A percentile compares a stretch with the other conserved stretches of the same genome.
Evolutionary conservation across 2,797 vertebrate genomes (phyloP).

Genomic region (Delichon dasypus): DNA sequence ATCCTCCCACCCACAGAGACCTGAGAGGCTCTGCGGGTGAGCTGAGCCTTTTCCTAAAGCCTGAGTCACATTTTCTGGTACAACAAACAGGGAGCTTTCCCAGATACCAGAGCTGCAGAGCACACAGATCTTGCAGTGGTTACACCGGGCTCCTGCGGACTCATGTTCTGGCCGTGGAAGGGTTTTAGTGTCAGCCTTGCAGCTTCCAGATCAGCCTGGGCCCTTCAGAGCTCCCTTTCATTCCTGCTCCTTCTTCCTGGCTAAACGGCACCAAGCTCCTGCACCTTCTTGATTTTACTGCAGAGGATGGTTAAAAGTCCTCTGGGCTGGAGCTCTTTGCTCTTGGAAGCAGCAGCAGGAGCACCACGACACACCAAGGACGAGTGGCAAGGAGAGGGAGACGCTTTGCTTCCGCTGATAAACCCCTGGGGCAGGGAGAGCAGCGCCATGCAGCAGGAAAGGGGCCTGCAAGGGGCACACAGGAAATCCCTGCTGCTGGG

Average conservation of each 20-base stretch:
- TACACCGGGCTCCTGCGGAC: background rate
- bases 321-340: background rate
- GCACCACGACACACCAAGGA: accelerated
- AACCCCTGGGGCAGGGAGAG: background rate
- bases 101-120: background rate
- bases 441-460: slow-evolving; percentile 20
- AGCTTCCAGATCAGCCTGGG: background rate
- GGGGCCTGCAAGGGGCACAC: background rate
- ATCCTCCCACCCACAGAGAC: background rate
- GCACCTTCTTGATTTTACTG: background rate
- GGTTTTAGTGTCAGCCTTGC: background rate
- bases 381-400: background rate
- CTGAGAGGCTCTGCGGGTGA: background rate
- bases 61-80: background rate
- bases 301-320: background rate
- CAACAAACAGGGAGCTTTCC: background rate
- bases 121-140: background rate
- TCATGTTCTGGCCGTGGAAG: accelerated
- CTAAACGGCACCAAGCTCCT: background rate
- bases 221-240: background rate
- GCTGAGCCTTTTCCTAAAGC: background rate
- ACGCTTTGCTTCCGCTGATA: background rate
- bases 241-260: background rate
- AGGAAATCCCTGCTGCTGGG: background rate
- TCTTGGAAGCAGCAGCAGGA: background rate